phyloP scores from a whole-genome alignment of 1,140 invertebrate genomes.

The Sminthurides bifidus region DNA sequence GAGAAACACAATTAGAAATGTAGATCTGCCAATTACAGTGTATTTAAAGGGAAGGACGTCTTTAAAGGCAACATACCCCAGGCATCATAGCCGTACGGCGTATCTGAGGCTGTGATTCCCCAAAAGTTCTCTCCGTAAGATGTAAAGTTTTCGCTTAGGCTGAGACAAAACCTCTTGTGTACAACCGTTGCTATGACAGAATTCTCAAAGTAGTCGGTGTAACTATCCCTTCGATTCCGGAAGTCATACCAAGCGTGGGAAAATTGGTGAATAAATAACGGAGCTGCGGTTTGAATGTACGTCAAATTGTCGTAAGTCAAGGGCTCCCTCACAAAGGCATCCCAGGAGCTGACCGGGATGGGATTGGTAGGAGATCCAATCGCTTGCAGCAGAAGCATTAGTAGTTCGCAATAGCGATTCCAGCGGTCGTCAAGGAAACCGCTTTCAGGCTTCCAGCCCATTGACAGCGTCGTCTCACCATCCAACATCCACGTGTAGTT shows the following conservation, averaged over 20 bases:
- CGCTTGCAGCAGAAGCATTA: slow-evolving; percentile 23
- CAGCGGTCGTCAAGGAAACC: slow-evolving; percentile 21
- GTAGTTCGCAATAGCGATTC: slow-evolving; percentile 27
- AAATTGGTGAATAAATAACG: slow-evolving; percentile 27
- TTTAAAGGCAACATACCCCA: too few relatives aligned
- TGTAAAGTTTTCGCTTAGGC: not conserved
- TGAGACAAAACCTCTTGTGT: slow-evolving; percentile 10
- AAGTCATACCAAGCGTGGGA: slow-evolving; percentile 24
- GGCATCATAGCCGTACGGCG: slow-evolving; percentile 27
- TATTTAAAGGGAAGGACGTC: too few relatives aligned
- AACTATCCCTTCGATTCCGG: slow-evolving; percentile 6
- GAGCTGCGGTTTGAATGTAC: slow-evolving; percentile 21
- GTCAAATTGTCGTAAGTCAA: slow-evolving; percentile 15
- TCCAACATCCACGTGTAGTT: slow-evolving; percentile 28
- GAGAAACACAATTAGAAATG: too few relatives aligned
- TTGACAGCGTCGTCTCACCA: slow-evolving; percentile 16
- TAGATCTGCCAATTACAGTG: too few relatives aligned
- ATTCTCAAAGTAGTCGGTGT: slow-evolving; percentile 25
- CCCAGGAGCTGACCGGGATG: slow-evolving; percentile 16
- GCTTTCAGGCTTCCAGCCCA: slow-evolving; percentile 26
- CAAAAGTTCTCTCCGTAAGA: slow-evolving; percentile 25
- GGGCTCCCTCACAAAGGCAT: slow-evolving; percentile 14
- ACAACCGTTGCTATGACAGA: slow-evolving; percentile 22
- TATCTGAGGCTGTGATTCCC: slow-evolving; percentile 28
- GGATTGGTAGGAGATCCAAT: slow-evolving; percentile 24